Evolutionary conservation across 1,140 invertebrate genomes (phyloP), one percentile per base, ranked within the genome.

Genomic region (Lasioglossum baleicum): DNA sequence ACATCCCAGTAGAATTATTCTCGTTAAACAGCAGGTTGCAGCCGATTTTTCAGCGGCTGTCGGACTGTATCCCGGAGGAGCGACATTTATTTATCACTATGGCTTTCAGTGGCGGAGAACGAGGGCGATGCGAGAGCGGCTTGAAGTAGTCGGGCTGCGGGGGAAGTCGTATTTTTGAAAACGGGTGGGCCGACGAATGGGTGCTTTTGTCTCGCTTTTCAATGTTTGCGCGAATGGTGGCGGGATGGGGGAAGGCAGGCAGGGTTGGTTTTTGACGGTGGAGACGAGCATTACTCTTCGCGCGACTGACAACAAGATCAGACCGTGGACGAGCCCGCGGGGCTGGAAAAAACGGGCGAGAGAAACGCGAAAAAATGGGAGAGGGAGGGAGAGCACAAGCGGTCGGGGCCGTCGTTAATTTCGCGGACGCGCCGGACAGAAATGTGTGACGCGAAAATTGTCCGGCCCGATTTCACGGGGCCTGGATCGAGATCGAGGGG

Each of bases 201-300:
- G 2, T 13, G 31, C 61, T 40, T 64, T 64, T 64, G 61, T 64
- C 31, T 40, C 13, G 61, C 61, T 64, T 64, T 64, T 64, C 26
- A 64, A 20, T 11, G 56, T 48, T 48, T 20, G 56, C 26, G 31
- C 35, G 35, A 35, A 35, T 35, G 35, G 1, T 3, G 4, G 31
- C 31, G 61, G 6, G 31, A 40, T 17, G 7, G 61, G 61, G 31
- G 35, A 26, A 8, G 44, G 44, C 5, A 11, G 35, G 35, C 35
- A 11, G 44, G 44, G 44, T 11, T 67, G 67, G 48, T 53, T 81
- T 78, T 77, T 65, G 80, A 71, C 61, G 75, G 63, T 56, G 40
- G 35, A 81, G 67, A 73, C 75, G 67, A 81, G 60, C 61, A 78
- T 81, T 78, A 81, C 71, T 68, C 67, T 44, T 77, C 66, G 66